Evolutionary conservation across 2,113 vertebrate genomes (phyloP), one percentile per base, ranked within the genome.

Genomic region (Alosa alosa): DNA sequence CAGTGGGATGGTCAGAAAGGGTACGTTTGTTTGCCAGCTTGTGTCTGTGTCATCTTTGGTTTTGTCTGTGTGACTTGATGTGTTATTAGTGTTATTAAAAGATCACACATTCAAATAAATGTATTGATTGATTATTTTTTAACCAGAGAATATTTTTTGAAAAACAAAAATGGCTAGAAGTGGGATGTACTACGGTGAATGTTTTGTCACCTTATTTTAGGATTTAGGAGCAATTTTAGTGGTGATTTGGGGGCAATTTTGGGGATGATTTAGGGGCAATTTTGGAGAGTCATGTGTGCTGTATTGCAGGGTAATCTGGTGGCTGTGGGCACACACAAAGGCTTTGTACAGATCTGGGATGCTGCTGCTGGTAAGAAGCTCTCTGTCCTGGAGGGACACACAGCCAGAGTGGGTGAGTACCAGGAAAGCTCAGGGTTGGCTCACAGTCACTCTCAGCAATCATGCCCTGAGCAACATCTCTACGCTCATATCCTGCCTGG

Each of bases 331-430:
- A 99, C 98, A 7, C 98, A 99, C 92, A 99, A 99, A 92, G 98
- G 98, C 84, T 99, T 98, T 46, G 98, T 99, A 64, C 98, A 99
- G 93, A 99, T 99, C 87, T 99, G 98, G 98, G 98, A 99, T 55
- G 97, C 98, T 0, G 97, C 97, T 0, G 98, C 98, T 0, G 98
- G 98, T 36, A 99, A 99, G 92, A 99, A 99, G 86, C 94, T 99
- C 39, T 98, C 97, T 1, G 95, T 96, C 84, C 88, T 99, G 6
- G 98, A 99, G 84, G 98, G 98, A 6, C 98, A 99, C 95, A 99
- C 98, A 0, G 98, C 98, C 1, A 95, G 98, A 90, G 98, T 99
- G 0, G 98, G 98, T 99, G 94, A 97, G 97, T 60, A 60, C 3
- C 18, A 17, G 50, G 50, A 52, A 15, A 1, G 50, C 50, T 52